Base-by-base conservation (phyloP, 2,888 invertebrate species). In the Sisyra terminalis region DNA sequence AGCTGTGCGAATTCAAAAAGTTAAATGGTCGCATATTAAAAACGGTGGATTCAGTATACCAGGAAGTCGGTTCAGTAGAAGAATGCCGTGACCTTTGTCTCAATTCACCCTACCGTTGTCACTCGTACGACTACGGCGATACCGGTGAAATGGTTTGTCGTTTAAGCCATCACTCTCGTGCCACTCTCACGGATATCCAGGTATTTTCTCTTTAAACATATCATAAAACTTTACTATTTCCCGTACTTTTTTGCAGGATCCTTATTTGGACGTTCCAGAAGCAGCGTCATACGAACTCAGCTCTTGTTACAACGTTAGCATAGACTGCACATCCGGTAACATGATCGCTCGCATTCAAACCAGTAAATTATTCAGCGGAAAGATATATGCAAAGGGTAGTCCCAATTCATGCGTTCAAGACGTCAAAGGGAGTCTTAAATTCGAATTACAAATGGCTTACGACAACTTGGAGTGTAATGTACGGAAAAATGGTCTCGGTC, bases 321-420 rank as follows among this genome's bases (percentile, higher is more conserved):
- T 92, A 57, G 88, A 90, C 62, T 93, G 92, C 58, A 78, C 88
- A 44, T 77, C 87, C 18, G 85, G 88, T 42, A 89, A 92, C 60
- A 92, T 93, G 92, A 77, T 90, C 45, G 89, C 90, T 30, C 77
- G 80, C 50, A 89, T 92, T 56, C 85, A 86, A 63, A 92, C 92
- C 44, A 88, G 85, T 50, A 88, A 87, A 63, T 67, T 92, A 45
- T 92, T 92, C 67, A 87, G 87, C 59, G 92, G 92, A 50, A 92
- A 92, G 66, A 85, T 93, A 50, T 93, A 93, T 65, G 90, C 89
- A 46, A 92, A 92, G 62, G 88, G 89, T 47, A 86, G 88, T 51
- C 92, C 92, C 42, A 89, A 88, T 63, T 87, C 88, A 17, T 93
- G 92, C 61, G 83, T 90, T 32, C 78, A 83, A 49, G 89, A 92